Conservation (phyloP, 2,888 invertebrate species). For the Pammene fasciana region DNA sequence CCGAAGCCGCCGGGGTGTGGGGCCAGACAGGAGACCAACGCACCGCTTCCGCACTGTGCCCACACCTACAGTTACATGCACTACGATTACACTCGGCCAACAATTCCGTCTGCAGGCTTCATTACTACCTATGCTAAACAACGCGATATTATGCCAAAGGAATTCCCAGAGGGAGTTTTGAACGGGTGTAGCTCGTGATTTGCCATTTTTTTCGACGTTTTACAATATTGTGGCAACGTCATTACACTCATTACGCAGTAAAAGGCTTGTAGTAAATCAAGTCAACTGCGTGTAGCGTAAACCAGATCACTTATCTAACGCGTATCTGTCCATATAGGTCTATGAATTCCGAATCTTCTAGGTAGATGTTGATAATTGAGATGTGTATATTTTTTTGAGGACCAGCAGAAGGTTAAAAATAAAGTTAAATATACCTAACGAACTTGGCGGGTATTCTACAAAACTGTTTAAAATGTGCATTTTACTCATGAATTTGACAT, state of each 20-base stretch:
- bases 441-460: too few species aligned
- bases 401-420: too few species aligned
- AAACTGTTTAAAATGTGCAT: too few species aligned
- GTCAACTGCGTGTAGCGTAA: too few species aligned
- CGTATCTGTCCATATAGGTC: too few species aligned
- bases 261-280: neutral
- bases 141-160: constrained; percentile 32
- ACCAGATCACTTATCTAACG: too few species aligned
- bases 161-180: constrained; percentile 16
- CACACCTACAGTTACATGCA: constrained; percentile 60
- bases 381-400: too few species aligned
- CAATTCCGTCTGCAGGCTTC: constrained; percentile 45
- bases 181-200: neutral
- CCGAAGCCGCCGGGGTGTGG: constrained; percentile 72
- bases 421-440: too few species aligned
- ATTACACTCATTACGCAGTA: too few species aligned
- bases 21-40: constrained; percentile 81
- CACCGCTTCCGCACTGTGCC: constrained; percentile 74
- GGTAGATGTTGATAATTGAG: too few species aligned
- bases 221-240: neutral
- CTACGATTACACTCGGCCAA: constrained; percentile 61
- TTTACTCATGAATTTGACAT: too few species aligned
- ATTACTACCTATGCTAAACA: constrained; percentile 40
- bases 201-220: neutral
- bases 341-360: too few species aligned